Base-by-base conservation (phyloP, 2,113 vertebrate species). In the Atlantisia rogersi region DNA sequence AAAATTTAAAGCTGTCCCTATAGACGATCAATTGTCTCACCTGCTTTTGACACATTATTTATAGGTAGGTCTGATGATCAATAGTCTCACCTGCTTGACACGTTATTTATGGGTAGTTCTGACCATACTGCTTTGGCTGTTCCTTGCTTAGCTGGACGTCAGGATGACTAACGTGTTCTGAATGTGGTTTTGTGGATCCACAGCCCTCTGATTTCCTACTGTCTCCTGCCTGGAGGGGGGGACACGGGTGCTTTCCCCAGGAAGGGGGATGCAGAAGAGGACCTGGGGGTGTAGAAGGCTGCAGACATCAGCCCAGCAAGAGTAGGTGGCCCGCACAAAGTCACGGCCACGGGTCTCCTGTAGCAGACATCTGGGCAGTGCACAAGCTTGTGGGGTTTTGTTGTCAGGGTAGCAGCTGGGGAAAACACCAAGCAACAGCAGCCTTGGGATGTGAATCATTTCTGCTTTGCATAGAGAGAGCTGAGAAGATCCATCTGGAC, bases 351-450 rank as follows among this genome's bases (percentile, higher is more conserved):
- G 0, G 83, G n/a, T 32, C 88, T 91, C 10, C 52, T 15, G 53
- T 69, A 74, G 53, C 68, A 91, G 94, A 63, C 93, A 44, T 46
- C 77, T 35, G 58, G 83, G 91, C 92, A 92, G 83, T 37, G 92
- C 95, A 65, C 22, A 10, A 82, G 91, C 95, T 64, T 35, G 50
- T 77, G 37, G 82, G 86, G 83, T 29, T 94, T 55, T 85, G 78
- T 91, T 95, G 94, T 97, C 95, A 97, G 95, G 96, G 95, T 60
- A 96, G 92, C 97, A 97, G 97, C 95, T 85, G 94, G 78, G 90
- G 79, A 96, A 93, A 96, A 82, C 97, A 93, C 35, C 2, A 77
- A 94, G 71, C 73, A 86, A 70, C 70, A 88, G 37, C 35, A 22
- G 88, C 94, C 58, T 44, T 68, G 95, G 90, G 92, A 86, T 28